phyloP scores from a whole-genome alignment of 2,797 vertebrate genomes.

The Coccyzus lansbergi region DNA sequence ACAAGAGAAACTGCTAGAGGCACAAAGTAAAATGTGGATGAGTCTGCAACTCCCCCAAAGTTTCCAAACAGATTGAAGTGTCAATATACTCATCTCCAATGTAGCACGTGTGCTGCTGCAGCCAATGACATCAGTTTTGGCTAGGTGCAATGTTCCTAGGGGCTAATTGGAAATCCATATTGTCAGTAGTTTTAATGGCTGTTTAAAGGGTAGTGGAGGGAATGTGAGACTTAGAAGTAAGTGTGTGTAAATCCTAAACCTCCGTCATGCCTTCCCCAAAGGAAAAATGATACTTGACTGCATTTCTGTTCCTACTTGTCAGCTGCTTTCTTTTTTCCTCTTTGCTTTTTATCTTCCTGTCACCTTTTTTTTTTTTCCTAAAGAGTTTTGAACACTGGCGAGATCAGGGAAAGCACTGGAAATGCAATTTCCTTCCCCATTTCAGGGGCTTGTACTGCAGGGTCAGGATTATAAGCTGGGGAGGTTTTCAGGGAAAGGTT shows the following conservation, averaged over 20 bases:
- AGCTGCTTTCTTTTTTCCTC: neutral
- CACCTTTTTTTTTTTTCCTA: neutral
- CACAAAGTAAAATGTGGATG: neutral
- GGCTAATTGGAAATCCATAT: neutral
- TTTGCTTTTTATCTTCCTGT: neutral
- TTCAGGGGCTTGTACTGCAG: neutral
- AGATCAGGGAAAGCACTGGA: neutral
- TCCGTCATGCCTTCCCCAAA: neutral
- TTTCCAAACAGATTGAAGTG: neutral
- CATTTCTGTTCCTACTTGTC: constrained; percentile 1
- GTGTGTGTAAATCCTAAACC: neutral
- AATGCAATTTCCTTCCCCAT: neutral
- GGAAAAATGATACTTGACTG: neutral
- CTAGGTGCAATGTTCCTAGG: neutral
- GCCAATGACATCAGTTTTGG: neutral
- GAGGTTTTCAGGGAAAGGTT: neutral
- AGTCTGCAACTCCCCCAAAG: neutral
- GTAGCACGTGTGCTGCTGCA: accelerated
- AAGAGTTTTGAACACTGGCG: neutral
- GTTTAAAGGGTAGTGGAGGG: neutral
- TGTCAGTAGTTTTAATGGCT: neutral
- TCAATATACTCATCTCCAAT: neutral
- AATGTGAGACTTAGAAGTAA: neutral
- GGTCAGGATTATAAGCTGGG: neutral
- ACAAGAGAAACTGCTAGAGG: neutral